Evolutionary conservation across 1,140 invertebrate species (phyloP), one percentile per base, ranked within the genome.

Genomic region (Ceratina australensis): DNA sequence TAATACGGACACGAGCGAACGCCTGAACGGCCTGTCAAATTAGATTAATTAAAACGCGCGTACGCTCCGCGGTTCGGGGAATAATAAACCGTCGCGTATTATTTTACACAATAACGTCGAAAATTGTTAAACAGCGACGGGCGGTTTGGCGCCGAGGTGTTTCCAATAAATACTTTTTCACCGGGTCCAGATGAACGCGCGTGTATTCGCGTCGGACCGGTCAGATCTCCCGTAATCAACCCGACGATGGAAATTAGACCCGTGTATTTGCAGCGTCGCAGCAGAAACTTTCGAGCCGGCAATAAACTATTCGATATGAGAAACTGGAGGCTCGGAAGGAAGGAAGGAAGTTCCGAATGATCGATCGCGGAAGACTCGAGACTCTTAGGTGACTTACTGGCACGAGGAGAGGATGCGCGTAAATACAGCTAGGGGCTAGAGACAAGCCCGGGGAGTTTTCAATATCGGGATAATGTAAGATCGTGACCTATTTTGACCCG

Each of bases 381-480:
- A n/a, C 42, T 76, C 54, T 16, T 3, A 65, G 42, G 57, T 76
- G 56, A 76, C 57, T 68, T 61, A 42, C 54, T 54, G 49, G 15
- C n/a, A 50, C 0, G n/a, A 22, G 10, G 8, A 15, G 28, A 15
- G 18, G 56, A 3, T 52, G 65, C 33, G n/a, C 26, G 73, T 54
- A 54, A 42, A 42, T 42, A 42, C 33, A 42, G 3, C 5, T n/a
- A n/a, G n/a, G 33, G 33, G 3, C 33, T n/a, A n/a, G 33, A 42
- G 33, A 42, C 33, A 10, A 42, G 33, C 33, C 5, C 33, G 33
- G 24, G 3, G n/a, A 52, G 15, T 61, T 69, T 61, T 69, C 50
- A 76, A 61, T 69, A 73, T 82, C 60, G 81, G 18, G 28, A 50
- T 68, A 66, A 64, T 50, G 26, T 10, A 52, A 79, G 64, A 78